These are phyloP conservation scores for Mus spretus DNA, from an alignment of 2,797 vertebrate genomes.

Conservation along the genomic window DNA sequence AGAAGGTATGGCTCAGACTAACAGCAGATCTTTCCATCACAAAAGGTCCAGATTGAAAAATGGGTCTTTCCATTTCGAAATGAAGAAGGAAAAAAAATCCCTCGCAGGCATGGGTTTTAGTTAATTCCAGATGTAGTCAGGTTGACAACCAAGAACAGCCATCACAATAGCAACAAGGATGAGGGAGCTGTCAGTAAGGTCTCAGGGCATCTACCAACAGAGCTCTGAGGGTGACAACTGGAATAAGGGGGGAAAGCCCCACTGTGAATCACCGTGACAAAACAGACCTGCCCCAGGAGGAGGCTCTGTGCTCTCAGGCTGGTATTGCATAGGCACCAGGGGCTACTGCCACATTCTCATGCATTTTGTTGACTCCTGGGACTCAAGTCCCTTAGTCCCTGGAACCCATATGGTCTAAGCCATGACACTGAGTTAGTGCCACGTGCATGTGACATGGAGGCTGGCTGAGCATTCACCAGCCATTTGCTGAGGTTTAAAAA, in stretches of 20 bases:
- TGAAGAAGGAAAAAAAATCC: background rate
- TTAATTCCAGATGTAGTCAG: background rate
- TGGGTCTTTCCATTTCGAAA: background rate
- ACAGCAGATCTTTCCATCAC: background rate
- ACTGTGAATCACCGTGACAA: background rate
- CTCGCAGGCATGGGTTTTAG: background rate
- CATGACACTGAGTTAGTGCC: rapidly evolving
- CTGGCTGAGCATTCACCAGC: rapidly evolving
- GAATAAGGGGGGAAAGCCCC: no score
- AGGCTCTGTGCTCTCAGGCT: background rate
- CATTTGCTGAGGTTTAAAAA: background rate
- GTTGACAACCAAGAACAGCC: background rate
- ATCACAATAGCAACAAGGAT: background rate
- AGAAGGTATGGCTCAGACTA: background rate
- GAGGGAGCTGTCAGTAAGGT: rapidly evolving
- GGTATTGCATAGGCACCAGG: rapidly evolving
- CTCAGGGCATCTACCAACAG: background rate
- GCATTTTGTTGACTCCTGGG: background rate
- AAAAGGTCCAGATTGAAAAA: background rate
- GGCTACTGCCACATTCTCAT: rapidly evolving
- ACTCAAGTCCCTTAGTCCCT: background rate
- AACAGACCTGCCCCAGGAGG: background rate
- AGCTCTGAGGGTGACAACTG: background rate
- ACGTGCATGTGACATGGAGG: rapidly evolving
- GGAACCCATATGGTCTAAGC: background rate